Evolutionary conservation across 2,113 vertebrate genomes (phyloP), one percentile per base, ranked within the genome.

Genomic region (Clupea harengus): DNA sequence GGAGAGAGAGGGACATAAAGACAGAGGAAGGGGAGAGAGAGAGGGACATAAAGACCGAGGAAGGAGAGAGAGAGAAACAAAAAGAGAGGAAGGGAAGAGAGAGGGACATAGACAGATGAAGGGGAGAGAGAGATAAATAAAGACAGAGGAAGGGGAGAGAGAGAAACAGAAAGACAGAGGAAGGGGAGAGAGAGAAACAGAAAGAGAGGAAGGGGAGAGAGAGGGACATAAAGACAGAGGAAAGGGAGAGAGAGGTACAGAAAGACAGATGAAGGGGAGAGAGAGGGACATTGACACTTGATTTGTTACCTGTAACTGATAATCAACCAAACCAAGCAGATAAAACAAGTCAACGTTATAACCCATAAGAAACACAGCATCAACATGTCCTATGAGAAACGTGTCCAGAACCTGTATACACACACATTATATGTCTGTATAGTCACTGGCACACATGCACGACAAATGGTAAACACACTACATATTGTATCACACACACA

Each of bases 161-260:
- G 8, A 82, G n/a, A 6, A 18, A n/a, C 2, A 64, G 57, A 64
- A 6, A 20, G 0, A 85, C 22, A 60, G 22, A 22, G 18, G 78
- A 4, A 83, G 90, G 5, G 9, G 50, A 82, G 0, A 85, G 49
- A 84, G 15, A 85, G 22, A 47, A n/a, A 84, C 11, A 72, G 7
- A 46, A 10, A 81, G 45, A 75, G 18, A 85, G 46, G 45, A 15
- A 6, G 20, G 39, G 9, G 22, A 75, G 22, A 45, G 90, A 7
- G 8, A 82, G 50, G 80, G 1, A 86, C 39, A 84, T 15, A 85
- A 13, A 60, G 15, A 87, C 9, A 72, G 7, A 57, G 20, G 72
- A 39, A 39, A 2, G 2, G 39, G 45, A 78, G 20, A 75, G 10
- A 85, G 39, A 57, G 15, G 46, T 8, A 46, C 20, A n/a, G n/a